A percentile compares a stretch with the other conserved stretches of the same genome.
Evolutionary conservation across 2,113 vertebrate genomes (phyloP).

Genomic region (Spilogale gracilis): DNA sequence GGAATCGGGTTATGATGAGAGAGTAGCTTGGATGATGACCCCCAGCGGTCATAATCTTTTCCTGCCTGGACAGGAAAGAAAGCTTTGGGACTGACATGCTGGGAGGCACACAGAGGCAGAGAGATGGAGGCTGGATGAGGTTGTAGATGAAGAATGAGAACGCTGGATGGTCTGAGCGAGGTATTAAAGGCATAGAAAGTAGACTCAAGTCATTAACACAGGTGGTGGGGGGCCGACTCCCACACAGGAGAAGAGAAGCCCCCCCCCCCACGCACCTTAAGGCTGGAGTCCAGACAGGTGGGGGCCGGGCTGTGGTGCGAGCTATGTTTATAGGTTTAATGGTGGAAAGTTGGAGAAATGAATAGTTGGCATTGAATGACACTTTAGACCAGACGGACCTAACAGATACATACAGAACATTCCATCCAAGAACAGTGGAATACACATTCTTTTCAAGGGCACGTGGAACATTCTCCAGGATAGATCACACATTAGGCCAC

Average conservation of each 20-base stretch:
- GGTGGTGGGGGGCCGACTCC: neutral
- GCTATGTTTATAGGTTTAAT: neutral
- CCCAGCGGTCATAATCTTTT: neutral
- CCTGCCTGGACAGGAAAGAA: neutral
- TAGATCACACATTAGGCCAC: neutral
- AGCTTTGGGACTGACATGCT: neutral
- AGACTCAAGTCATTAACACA: neutral
- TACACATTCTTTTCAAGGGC: neutral
- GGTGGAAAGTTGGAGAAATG: neutral
- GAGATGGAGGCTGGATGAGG: too few relatives aligned
- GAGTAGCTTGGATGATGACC: neutral
- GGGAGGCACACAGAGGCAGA: neutral
- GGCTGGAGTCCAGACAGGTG: neutral
- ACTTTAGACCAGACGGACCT: neutral
- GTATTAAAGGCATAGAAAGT: neutral
- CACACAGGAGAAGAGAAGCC: neutral
- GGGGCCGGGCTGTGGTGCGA: too few relatives aligned
- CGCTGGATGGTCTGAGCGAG: neutral
- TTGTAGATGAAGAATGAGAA: neutral
- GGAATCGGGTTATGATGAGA: neutral
- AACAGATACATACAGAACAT: neutral
- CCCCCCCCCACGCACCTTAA: neutral
- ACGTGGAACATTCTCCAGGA: neutral
- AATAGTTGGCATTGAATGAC: neutral
- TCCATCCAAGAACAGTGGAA: neutral